Evolutionary conservation across 2,113 vertebrate genomes (phyloP).

Genomic region (Gymnogyps californianus): DNA sequence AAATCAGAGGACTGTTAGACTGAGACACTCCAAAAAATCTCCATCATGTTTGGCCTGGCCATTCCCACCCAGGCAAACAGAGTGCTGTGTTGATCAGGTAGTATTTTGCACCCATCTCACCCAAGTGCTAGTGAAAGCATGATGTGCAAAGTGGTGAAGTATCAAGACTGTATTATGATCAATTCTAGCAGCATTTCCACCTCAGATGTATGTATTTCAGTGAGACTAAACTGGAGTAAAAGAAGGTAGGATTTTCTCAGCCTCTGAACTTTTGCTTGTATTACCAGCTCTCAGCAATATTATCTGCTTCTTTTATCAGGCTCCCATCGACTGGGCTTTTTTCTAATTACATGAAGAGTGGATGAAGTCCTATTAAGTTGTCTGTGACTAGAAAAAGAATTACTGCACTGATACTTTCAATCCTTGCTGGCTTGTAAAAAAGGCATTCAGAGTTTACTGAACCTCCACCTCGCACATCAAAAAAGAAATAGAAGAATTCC

Average conservation of each 20-base stretch:
- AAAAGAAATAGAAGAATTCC: slow-evolving; percentile 38
- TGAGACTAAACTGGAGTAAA: neutral
- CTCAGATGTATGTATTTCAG: neutral
- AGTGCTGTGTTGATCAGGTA: neutral
- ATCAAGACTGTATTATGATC: neutral
- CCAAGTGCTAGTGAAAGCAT: neutral
- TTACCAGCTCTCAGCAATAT: neutral
- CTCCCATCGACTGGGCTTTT: neutral
- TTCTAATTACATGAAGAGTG: slow-evolving; percentile 18
- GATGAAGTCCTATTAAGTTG: slow-evolving; percentile 35
- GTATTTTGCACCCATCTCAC: neutral
- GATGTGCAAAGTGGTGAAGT: neutral
- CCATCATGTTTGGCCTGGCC: neutral
- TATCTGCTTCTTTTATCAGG: slow-evolving; percentile 28
- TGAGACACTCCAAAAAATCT: neutral
- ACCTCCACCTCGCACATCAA: neutral
- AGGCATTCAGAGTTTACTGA: neutral
- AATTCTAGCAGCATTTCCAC: neutral
- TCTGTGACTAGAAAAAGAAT: slow-evolving; percentile 32
- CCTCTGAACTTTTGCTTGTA: neutral
- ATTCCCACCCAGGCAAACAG: neutral
- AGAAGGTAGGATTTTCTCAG: neutral
- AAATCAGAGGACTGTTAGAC: neutral
- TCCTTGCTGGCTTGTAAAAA: neutral
- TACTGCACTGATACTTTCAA: neutral